Evolutionary conservation across 2,888 invertebrate genomes (phyloP).

Genomic region (Pristionchus japonicus): DNA sequence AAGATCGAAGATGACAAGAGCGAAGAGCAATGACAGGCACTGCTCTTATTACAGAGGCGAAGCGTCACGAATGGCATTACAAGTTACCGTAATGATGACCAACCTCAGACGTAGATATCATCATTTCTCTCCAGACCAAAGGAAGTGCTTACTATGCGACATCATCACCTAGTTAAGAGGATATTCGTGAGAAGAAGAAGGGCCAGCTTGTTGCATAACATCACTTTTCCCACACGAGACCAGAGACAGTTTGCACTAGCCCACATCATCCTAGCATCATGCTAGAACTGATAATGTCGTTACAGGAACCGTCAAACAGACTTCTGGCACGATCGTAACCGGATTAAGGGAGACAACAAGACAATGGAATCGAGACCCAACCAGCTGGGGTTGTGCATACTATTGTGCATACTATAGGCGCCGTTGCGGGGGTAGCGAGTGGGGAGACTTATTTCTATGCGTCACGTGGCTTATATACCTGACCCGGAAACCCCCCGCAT

Average conservation of each 20-base stretch:
- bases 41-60: background rate
- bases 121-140: background rate
- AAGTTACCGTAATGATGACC: background rate
- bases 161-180: background rate
- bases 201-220: background rate
- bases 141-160: background rate
- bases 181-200: background rate
- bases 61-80: background rate
- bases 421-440: background rate
- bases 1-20: background rate
- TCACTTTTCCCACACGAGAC: background rate
- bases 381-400: too few relatives aligned
- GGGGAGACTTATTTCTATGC: background rate
- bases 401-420: background rate
- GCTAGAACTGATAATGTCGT: too few relatives aligned
- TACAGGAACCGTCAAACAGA: too few relatives aligned
- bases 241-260: background rate
- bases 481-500: background rate
- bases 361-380: too few relatives aligned
- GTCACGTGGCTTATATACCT: background rate
- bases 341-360: too few relatives aligned
- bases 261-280: background rate
- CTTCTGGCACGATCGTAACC: too few relatives aligned
- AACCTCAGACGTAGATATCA: background rate
- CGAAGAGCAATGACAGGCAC: background rate